Evolutionary conservation across 2,113 vertebrate species (phyloP).

Genomic region (Turnix velox): DNA sequence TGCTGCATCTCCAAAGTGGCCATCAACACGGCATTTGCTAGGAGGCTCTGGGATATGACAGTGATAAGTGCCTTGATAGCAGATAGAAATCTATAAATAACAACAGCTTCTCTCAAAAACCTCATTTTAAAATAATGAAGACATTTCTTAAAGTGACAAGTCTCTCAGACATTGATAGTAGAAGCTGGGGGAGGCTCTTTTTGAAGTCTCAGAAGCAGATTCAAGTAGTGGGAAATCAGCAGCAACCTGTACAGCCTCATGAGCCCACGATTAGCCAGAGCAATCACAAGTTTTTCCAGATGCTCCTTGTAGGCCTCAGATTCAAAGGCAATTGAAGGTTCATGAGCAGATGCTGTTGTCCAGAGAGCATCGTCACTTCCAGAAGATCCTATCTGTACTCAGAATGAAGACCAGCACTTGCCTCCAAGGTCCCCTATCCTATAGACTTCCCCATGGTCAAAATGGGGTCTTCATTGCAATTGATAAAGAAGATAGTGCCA

Average conservation of each 20-base stretch:
- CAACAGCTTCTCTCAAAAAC: slow-evolving; percentile 7
- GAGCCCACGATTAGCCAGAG: neutral
- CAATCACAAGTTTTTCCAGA: neutral
- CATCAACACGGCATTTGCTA: neutral
- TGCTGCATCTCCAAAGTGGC: neutral
- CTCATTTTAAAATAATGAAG: slow-evolving; percentile 45
- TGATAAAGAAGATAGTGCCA: neutral
- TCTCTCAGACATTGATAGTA: neutral
- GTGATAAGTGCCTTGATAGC: neutral
- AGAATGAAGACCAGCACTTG: neutral
- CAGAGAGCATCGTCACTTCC: neutral
- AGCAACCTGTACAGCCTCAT: neutral
- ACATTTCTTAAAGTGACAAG: slow-evolving; percentile 25
- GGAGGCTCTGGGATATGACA: neutral
- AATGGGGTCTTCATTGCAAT: neutral
- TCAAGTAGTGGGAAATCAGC: neutral
- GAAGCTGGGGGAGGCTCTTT: neutral
- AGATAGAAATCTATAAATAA: slow-evolving; percentile 50
- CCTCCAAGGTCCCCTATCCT: neutral
- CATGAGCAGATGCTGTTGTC: neutral
- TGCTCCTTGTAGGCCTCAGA: neutral
- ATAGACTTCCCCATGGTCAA: neutral
- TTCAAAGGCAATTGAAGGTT: neutral
- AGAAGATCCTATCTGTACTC: neutral
- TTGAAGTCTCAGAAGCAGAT: neutral